Base-by-base conservation (phyloP, 1,140 invertebrate genomes). In the Sminthurides bifidus region DNA sequence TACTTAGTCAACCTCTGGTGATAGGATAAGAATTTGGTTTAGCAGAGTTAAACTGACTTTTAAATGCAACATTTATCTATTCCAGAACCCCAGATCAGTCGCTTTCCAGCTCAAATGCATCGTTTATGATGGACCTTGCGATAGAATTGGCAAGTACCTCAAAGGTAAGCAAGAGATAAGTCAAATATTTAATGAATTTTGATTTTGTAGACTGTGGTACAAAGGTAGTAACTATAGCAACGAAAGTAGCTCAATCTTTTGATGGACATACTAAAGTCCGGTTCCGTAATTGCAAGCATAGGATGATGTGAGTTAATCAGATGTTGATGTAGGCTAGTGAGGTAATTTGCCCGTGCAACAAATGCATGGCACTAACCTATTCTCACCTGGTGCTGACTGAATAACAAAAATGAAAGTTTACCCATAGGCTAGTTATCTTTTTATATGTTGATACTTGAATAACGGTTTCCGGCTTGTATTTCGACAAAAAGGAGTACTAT, bases 91-190 rank as follows among this genome's bases (percentile, higher is more conserved):
- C 12, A 41, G 61, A 15, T 58, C 64, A 37, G 64, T 65, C 10
- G 19, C 26, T 27, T 63, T 65, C 35, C 64, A 65, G 37, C 33
- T 65, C 23, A 65, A 63, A 31, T 65, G 64, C 43, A 58, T 65
- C 17, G 49, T 65, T 17, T 63, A 65, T 29, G 59, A 65, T 51
- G 64, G 64, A 37, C 60, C 55, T 26, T 61, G 60, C 29, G 60
- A 61, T 37, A 26, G 58, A 5, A 64, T 61, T 49, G 63, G 63
- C 17, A 65, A 65, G 55, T 65, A 65, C 33, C 45, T 65, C 29
- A 65, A 65, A 52, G 31, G 56, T 58, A 51, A 31, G 54, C 5
- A n/a, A n/a, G n/a, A n/a, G n/a, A n/a, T n/a, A n/a, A 12, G 12
- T 24, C 17, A 23, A 48, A 12, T 26, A n/a, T 19, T 43, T 6